Base-by-base conservation (phyloP, 2,113 vertebrate genomes). In the Pycnonotus jocosus region DNA sequence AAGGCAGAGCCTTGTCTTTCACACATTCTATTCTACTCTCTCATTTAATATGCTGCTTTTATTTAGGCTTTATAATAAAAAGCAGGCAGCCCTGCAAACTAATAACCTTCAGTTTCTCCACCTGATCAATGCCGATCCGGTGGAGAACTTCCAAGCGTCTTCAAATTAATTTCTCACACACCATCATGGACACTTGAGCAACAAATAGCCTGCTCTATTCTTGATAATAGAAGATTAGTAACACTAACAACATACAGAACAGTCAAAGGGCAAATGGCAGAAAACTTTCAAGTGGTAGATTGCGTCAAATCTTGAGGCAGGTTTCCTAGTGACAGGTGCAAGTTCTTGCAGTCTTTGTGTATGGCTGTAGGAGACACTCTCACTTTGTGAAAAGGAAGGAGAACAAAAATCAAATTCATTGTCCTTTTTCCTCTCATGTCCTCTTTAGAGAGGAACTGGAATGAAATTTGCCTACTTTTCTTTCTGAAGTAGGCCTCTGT, bases 201-300 rank as follows among this genome's bases (percentile, higher is more conserved):
- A 97, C 96, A 97, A 96, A 98, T 84, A 89, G 90, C 90, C 94
- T 85, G 85, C 96, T 96, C 96, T 86, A 53, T 90, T 95, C 86
- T 91, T 86, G 83, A 66, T 94, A 86, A 95, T 65, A 81, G 72
- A 69, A 97, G 86, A 97, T 95, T 94, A 97, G 94, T 95, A 94
- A 95, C 79, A 91, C 72, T 86, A 97, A 91, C 81, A 97, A 96
- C 74, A 80, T 74, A 95, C 58, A 92, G 68, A 82, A 61, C 53
- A 70, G 93, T 93, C 10, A 9, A 95, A 86, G 70, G 51, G 58
- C 93, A 91, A 89, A 92, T 7, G 72, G 91, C 89, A 96, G 93
- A 93, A 96, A 89, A 88, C 77, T 96, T 95, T 96, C 60, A 87
- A 95, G 88, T 83, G 51, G 7, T 81, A 85, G 28, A 87, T 90